Percentiles rank a stretch among this genome's conserved stretches.
Conservation (phyloP, 2,113 vertebrate species). For the Capreolus pygargus region DNA sequence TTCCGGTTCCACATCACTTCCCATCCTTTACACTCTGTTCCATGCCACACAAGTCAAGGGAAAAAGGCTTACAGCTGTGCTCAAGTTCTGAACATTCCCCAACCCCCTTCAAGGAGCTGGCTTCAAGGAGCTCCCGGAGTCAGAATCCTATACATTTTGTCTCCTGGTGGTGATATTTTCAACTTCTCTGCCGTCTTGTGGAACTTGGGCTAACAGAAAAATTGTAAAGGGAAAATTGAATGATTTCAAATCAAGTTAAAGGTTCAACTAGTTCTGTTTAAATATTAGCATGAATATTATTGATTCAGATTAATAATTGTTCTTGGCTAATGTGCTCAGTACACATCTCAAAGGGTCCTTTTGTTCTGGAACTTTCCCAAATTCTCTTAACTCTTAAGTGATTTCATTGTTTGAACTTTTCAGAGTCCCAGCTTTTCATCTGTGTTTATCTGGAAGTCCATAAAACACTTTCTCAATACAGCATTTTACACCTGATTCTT, state of each 20-base stretch:
- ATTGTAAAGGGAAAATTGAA: neutral
- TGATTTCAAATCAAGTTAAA: conserved; percentile 20
- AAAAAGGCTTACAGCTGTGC: conserved; percentile 83
- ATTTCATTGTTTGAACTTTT: neutral
- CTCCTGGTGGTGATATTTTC: neutral
- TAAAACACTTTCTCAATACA: neutral
- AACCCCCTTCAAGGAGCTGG: neutral
- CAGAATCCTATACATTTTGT: conserved; percentile 18
- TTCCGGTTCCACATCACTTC: conserved; percentile 89
- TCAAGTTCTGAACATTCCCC: conserved; percentile 58
- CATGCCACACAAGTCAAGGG: conserved; percentile 86
- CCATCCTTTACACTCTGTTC: conserved; percentile 83
- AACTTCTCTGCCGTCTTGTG: neutral
- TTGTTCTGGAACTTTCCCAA: neutral
- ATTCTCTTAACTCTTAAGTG: neutral
- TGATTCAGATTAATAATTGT: neutral
- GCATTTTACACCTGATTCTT: neutral
- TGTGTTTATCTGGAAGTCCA: neutral
- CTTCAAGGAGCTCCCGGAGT: conserved; percentile 35
- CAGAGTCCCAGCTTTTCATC: neutral
- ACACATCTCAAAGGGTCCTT: neutral
- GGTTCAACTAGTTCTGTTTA: neutral
- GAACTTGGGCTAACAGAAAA: neutral
- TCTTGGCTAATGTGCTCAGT: neutral
- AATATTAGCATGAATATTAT: neutral